Percentiles rank a stretch among this genome's conserved stretches.
Conservation (phyloP, 2,888 invertebrate genomes). For the Parochlus steinenii region DNA sequence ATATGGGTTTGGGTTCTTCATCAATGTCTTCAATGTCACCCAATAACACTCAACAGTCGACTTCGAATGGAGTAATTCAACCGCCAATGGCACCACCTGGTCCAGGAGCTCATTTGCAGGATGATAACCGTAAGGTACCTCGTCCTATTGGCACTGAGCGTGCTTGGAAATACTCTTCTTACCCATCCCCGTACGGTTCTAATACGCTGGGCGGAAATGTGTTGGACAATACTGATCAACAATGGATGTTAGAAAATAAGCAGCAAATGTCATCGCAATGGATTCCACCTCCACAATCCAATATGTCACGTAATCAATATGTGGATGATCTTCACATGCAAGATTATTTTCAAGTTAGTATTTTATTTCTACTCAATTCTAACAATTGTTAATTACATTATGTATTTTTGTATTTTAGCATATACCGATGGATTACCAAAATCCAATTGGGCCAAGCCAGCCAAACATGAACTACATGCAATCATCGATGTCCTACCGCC, state of each 20-base stretch:
- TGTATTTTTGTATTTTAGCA: neutral
- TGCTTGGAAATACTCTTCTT: constrained; percentile 39
- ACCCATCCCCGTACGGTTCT: neutral
- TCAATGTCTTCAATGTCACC: constrained; percentile 31
- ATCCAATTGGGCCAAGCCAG: constrained; percentile 2
- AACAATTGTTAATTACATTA: neutral
- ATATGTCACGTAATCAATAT: constrained; percentile 14
- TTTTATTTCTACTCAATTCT: neutral
- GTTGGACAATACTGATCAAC: constrained; percentile 3
- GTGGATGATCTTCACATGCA: constrained; percentile 24
- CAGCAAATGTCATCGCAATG: constrained; percentile 10
- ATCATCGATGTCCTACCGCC: too few relatives aligned
- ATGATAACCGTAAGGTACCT: constrained; percentile 33
- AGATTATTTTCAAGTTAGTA: constrained; percentile 25
- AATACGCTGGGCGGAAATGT: constrained; percentile 3
- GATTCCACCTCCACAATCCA: constrained; percentile 1
- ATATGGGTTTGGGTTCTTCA: constrained; percentile 23
- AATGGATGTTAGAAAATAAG: constrained; percentile 7
- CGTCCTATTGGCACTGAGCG: constrained; percentile 73
- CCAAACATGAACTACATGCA: constrained; percentile 6
- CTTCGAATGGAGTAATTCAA: constrained; percentile 16
- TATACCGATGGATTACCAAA: neutral
- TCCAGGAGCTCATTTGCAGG: constrained; percentile 18
- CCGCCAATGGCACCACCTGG: constrained; percentile 13
- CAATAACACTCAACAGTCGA: constrained; percentile 22